A percentile compares a stretch with the other conserved stretches of the same genome.
These are phyloP conservation scores for Ceratina japonica DNA, from an alignment of 1,140 invertebrate species.

Conservation along the genomic window DNA sequence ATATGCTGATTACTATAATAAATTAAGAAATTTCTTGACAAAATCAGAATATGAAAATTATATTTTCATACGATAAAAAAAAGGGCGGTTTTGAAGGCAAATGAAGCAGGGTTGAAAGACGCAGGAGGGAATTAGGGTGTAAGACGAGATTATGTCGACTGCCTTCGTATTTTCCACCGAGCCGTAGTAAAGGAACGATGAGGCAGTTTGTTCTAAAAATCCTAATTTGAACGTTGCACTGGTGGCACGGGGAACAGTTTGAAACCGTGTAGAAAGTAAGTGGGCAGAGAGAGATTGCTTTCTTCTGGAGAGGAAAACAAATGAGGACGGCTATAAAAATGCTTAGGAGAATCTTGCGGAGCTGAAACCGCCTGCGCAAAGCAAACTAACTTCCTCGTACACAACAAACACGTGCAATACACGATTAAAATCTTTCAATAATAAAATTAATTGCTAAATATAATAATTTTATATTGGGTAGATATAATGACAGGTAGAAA, in stretches of 20 bases:
- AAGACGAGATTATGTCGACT: no score
- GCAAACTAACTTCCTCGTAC: no score
- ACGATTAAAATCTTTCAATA: no score
- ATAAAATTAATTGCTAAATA: no score
- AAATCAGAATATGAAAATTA: no score
- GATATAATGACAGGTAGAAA: not conserved
- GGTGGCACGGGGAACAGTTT: not conserved
- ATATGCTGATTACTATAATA: no score
- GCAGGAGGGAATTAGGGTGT: no score
- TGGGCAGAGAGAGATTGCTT: slow-evolving; percentile 6
- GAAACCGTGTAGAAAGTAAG: not conserved
- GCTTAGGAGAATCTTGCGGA: slow-evolving; percentile 10
- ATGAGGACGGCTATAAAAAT: slow-evolving; percentile 29
- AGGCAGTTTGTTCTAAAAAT: not conserved
- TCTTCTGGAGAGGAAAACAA: slow-evolving; percentile 22
- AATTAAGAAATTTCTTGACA: no score
- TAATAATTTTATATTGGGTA: not conserved
- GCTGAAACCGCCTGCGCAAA: no score
- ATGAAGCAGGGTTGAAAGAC: not conserved
- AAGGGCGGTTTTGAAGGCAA: not conserved
- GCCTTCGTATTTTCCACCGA: not conserved
- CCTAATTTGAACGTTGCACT: slow-evolving; percentile 13
- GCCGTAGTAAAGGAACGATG: slow-evolving; percentile 1
- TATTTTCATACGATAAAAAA: no score
- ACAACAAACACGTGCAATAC: no score